phyloP scores from a whole-genome alignment of 2,113 vertebrate genomes.

The cattle (Bos taurus) region ARS-UCD2.0 NC_037350.1:44514001-44514500 shows the following conservation, averaged over 20 bases:
- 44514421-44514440: neutral
- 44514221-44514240: neutral
- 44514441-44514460: neutral
- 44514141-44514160: neutral
- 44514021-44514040: neutral
- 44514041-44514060: neutral
- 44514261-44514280: neutral
- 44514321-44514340: neutral
- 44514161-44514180: neutral
- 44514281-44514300: too few species aligned
- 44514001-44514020: neutral
- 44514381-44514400: neutral
- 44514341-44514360: neutral
- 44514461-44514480: neutral
- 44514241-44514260: neutral
- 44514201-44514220: neutral
- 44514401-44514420: neutral
- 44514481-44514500: neutral
- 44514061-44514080: neutral
- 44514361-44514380: neutral
- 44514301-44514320: neutral
- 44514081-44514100: neutral
- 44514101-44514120: neutral
- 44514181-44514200: neutral
- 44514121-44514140: neutral